These are phyloP conservation scores for Trissonchulus latispiculum DNA, from an alignment of 2,888 invertebrate species.

Conservation along the genomic window DNA sequence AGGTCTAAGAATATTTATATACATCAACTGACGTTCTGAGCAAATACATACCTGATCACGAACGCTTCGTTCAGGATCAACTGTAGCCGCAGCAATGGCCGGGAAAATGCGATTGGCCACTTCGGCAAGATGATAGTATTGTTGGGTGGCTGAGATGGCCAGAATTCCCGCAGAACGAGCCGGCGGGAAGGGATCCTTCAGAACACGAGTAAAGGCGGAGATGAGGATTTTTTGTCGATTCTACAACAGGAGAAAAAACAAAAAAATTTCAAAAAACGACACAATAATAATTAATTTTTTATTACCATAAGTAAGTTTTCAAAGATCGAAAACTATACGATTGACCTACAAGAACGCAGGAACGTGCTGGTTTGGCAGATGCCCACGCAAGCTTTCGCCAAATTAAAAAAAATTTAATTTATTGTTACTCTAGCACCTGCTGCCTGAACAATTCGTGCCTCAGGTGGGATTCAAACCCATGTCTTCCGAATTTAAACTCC, in stretches of 20 bases:
- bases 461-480: no score
- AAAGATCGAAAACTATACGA: no score
- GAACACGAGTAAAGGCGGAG: slow-evolving; percentile 82
- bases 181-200: slow-evolving; percentile 84
- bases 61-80: slow-evolving; percentile 75
- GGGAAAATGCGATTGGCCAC: slow-evolving; percentile 78
- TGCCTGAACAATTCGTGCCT: no score
- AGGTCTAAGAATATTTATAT: no score
- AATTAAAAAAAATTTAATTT: no score
- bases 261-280: neutral
- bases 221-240: slow-evolving; percentile 87
- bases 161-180: slow-evolving; percentile 74
- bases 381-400: no score
- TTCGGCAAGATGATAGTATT: slow-evolving; percentile 80
- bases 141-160: slow-evolving; percentile 81
- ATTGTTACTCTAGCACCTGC: no score
- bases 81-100: slow-evolving; percentile 75
- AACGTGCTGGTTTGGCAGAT: no score
- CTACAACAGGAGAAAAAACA: slow-evolving; percentile 46
- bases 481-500: no score
- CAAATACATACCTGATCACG: slow-evolving; percentile 35
- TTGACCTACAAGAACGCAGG: no score
- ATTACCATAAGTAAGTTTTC: no score
- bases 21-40: no score
- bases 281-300: neutral